Conservation (phyloP, 2,113 vertebrate genomes). For the Blennius ocellaris region DNA sequence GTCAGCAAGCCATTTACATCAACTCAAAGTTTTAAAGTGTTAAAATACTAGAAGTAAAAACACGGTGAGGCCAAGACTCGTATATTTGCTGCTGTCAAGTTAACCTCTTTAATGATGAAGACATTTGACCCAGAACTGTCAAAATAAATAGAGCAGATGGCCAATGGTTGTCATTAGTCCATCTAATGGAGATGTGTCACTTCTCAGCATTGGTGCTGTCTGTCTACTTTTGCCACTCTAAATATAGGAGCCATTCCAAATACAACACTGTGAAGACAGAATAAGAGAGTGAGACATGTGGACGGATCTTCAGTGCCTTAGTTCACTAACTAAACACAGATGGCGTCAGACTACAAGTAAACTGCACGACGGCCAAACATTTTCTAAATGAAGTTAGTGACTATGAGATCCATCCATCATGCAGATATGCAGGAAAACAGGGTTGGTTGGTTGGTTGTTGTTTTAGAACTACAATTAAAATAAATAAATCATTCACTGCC, state of each 20-base stretch:
- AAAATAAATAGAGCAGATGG: constrained; percentile 27
- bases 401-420: too few relatives aligned
- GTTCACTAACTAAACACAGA: constrained; percentile 16
- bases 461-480: too few relatives aligned
- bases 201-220: constrained; percentile 38
- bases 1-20: not conserved
- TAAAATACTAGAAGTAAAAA: not conserved
- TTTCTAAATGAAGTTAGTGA: not conserved
- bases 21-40: not conserved
- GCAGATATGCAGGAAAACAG: not conserved
- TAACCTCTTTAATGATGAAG: constrained; percentile 15
- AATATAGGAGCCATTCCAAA: constrained; percentile 36
- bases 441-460: not conserved
- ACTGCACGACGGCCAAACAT: not conserved
- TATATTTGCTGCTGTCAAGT: constrained; percentile 13
- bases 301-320: not conserved
- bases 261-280: constrained; percentile 16
- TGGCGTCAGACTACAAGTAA: constrained; percentile 9
- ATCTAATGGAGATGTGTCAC: constrained; percentile 50
- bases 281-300: constrained; percentile 10
- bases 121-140: constrained; percentile 65
- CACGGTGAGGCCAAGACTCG: not conserved
- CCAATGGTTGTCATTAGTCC: constrained; percentile 43
- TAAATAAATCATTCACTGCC: too few relatives aligned
- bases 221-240: constrained; percentile 16